A percentile compares a stretch with the other conserved stretches of the same genome.
phyloP scores from a whole-genome alignment of 2,888 invertebrate genomes.

The Synergus japonicus region DNA sequence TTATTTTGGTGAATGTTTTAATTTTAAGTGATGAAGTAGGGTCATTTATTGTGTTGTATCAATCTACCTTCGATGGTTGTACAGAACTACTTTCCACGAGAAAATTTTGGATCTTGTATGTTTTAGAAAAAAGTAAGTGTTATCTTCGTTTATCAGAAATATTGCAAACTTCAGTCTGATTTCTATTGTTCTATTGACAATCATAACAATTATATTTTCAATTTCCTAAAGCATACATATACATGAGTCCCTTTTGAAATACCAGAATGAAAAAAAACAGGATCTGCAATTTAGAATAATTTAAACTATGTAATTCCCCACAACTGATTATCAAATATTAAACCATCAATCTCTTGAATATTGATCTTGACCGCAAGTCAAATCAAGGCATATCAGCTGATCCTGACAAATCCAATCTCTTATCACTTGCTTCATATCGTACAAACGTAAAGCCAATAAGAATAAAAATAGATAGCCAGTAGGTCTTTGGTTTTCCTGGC shows the following conservation, averaged over 20 bases:
- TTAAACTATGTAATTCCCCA: not conserved
- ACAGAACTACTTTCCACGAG: no score
- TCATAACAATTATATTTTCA: no score
- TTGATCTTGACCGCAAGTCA: slow-evolving; percentile 33
- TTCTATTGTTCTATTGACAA: not conserved
- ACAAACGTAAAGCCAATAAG: not conserved
- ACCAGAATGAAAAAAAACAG: not conserved
- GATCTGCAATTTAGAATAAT: not conserved
- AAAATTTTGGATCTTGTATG: no score
- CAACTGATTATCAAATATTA: not conserved
- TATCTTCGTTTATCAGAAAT: no score
- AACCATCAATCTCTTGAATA: not conserved
- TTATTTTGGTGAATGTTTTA: no score
- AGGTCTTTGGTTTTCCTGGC: not conserved
- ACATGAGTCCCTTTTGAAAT: not conserved
- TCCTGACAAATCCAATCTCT: slow-evolving; percentile 29
- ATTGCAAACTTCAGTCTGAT: no score
- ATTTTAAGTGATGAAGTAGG: no score
- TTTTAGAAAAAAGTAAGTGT: no score
- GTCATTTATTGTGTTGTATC: no score
- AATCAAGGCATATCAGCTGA: slow-evolving; percentile 34
- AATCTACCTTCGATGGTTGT: no score
- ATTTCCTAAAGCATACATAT: not conserved
- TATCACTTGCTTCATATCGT: not conserved
- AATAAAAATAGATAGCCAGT: slow-evolving; percentile 16